Evolutionary conservation across 2,888 invertebrate genomes (phyloP).

Genomic region (Pterostichus madidus): DNA sequence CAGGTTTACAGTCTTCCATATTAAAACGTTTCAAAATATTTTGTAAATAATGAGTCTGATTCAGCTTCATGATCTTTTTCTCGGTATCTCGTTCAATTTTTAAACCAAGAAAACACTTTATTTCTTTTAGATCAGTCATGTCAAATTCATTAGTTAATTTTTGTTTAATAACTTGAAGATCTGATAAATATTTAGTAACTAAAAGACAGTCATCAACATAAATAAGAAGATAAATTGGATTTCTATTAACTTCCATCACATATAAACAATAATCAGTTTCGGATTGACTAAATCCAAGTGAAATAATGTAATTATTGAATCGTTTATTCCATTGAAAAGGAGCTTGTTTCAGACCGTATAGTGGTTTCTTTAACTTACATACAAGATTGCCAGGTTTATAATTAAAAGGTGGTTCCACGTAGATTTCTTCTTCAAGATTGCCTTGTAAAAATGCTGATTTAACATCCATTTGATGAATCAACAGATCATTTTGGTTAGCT

Average conservation of each 20-base stretch:
- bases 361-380: slow-evolving; percentile 67
- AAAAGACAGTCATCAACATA: slow-evolving; percentile 70
- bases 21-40: too few species aligned
- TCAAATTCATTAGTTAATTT: slow-evolving; percentile 68
- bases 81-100: too few species aligned
- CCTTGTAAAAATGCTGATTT: slow-evolving; percentile 71
- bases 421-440: slow-evolving; percentile 69
- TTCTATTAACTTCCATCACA: slow-evolving; percentile 55
- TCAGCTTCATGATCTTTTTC: too few species aligned
- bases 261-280: slow-evolving; percentile 70
- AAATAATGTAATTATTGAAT: slow-evolving; percentile 66
- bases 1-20: too few species aligned
- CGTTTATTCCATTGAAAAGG: slow-evolving; percentile 70
- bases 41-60: too few species aligned
- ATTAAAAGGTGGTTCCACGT: slow-evolving; percentile 67
- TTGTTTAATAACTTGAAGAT: slow-evolving; percentile 58
- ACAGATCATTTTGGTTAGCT: slow-evolving; percentile 20
- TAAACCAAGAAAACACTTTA: too few species aligned
- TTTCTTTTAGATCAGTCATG: slow-evolving; percentile 66
- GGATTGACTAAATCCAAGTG: slow-evolving; percentile 68
- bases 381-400: background rate
- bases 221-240: slow-evolving; percentile 66
- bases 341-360: slow-evolving; percentile 71
- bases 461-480: slow-evolving; percentile 70
- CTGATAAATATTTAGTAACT: too few species aligned